phyloP scores from a whole-genome alignment of 1,140 invertebrate species.

The Periplaneta americana region DNA sequence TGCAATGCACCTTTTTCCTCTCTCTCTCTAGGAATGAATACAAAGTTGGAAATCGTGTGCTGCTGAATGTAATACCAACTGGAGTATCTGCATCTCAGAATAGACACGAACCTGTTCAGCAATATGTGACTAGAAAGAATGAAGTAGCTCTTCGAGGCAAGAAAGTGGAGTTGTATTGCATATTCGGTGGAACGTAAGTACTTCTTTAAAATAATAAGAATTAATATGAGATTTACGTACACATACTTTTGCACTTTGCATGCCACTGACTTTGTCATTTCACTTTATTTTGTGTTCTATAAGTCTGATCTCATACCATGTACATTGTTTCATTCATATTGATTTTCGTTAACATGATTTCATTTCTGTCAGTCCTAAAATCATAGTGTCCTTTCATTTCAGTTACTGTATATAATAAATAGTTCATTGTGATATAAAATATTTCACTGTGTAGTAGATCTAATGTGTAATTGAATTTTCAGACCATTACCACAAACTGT shows the following conservation, averaged over 20 bases:
- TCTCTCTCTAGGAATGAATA: conserved; percentile 66
- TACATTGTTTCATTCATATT: conserved; percentile 10
- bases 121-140: conserved; percentile 82
- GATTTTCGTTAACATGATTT: too few species aligned
- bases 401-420: too few species aligned
- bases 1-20: too few species aligned
- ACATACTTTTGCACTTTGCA: too few species aligned
- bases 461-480: conserved; percentile 20
- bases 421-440: too few species aligned
- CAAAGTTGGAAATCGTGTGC: conserved; percentile 80
- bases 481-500: conserved; percentile 71
- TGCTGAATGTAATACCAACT: conserved; percentile 69
- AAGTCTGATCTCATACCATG: too few species aligned
- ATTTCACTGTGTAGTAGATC: not conserved
- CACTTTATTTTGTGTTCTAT: too few species aligned
- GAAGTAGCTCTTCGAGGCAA: conserved; percentile 78
- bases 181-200: conserved; percentile 84
- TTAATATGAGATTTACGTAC: too few species aligned
- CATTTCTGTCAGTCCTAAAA: too few species aligned
- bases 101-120: conserved; percentile 65
- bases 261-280: too few species aligned
- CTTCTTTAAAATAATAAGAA: too few species aligned
- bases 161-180: conserved; percentile 78
- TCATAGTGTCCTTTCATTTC: too few species aligned
- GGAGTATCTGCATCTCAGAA: conserved; percentile 70